phyloP scores from a whole-genome alignment of 2,797 vertebrate species.

The Darevskia mixta region DNA sequence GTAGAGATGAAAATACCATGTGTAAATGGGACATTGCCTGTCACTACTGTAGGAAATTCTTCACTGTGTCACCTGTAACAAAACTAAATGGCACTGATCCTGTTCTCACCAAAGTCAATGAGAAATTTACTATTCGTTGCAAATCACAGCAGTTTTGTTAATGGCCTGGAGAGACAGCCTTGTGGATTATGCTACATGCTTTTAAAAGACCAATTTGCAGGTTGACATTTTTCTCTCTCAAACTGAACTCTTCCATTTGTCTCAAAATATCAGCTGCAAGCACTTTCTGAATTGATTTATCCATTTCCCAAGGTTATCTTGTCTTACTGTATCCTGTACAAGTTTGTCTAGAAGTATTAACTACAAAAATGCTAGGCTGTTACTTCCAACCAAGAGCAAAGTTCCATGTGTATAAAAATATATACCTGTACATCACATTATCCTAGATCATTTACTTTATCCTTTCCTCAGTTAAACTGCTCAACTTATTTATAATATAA shows the following conservation, averaged over 20 bases:
- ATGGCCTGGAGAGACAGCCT: neutral
- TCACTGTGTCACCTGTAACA: neutral
- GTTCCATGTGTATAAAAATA: neutral
- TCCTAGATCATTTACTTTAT: neutral
- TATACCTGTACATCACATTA: neutral
- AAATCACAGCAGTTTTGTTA: constrained; percentile 1
- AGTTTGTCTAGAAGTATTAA: neutral
- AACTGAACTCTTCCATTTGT: neutral
- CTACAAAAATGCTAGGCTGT: neutral
- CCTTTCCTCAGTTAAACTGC: neutral
- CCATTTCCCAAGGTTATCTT: constrained; percentile 26
- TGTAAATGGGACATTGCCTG: neutral
- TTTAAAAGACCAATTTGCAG: neutral
- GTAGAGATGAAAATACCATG: neutral
- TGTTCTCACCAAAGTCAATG: neutral
- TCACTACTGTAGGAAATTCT: neutral
- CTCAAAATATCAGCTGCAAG: constrained; percentile 13
- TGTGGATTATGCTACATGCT: neutral
- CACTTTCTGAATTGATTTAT: constrained; percentile 18
- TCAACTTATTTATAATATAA: neutral
- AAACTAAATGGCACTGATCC: neutral
- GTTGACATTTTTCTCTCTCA: neutral
- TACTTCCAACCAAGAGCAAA: neutral
- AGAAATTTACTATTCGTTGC: neutral
- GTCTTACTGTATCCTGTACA: neutral